Evolutionary conservation across 2,113 vertebrate genomes (phyloP).

Genomic region (Pseudolaguvia tuberculata): DNA sequence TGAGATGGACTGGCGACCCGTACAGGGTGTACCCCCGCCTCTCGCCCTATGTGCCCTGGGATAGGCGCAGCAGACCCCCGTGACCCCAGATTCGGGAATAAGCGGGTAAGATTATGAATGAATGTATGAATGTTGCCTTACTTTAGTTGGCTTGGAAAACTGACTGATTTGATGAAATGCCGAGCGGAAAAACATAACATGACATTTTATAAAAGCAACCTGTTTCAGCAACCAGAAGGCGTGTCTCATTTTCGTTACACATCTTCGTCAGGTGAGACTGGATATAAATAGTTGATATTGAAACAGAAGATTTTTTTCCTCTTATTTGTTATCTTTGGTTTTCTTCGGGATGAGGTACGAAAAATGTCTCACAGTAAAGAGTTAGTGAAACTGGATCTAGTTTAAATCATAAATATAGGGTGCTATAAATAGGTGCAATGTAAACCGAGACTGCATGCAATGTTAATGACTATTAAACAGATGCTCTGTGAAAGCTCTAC

Average conservation of each 20-base stretch:
- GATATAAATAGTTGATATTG: background rate
- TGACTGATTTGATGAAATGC: background rate
- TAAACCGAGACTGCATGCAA: background rate
- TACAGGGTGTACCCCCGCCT: too few species aligned
- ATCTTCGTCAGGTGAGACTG: background rate
- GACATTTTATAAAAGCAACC: constrained; percentile 4
- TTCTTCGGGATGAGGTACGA: background rate
- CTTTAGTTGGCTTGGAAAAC: too few species aligned
- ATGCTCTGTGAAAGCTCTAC: background rate
- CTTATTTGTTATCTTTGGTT: too few species aligned
- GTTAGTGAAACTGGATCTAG: background rate
- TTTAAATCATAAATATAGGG: background rate
- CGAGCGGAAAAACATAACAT: background rate
- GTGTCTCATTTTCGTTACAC: background rate
- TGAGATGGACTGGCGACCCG: too few species aligned
- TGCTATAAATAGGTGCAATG: background rate
- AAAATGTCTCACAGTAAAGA: too few species aligned
- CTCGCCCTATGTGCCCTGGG: too few species aligned
- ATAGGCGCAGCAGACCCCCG: too few species aligned
- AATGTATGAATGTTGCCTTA: too few species aligned
- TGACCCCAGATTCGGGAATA: too few species aligned
- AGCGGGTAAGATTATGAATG: too few species aligned
- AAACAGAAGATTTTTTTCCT: background rate
- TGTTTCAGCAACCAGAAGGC: background rate
- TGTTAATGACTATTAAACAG: background rate